Percentiles rank a stretch among this genome's conserved stretches.
These are phyloP conservation scores for Felis chaus DNA, from an alignment of 2,113 vertebrate species.

Conservation along the genomic window DNA sequence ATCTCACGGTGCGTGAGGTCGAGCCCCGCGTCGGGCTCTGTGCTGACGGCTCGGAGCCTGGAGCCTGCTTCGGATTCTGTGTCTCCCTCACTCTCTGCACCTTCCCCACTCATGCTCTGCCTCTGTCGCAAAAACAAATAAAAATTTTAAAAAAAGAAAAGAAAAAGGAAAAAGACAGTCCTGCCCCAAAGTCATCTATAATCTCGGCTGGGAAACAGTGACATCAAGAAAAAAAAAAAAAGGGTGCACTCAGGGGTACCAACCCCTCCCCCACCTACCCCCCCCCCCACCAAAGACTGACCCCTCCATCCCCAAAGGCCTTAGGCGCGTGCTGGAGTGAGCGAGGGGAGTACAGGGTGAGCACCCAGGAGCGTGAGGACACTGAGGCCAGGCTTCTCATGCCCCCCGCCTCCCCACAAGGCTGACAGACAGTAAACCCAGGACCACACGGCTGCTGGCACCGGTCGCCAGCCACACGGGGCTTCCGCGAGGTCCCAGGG, in stretches of 20 bases:
- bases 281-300: neutral
- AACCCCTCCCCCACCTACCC: neutral
- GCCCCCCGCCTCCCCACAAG: no score
- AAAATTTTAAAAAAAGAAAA: no score
- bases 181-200: neutral
- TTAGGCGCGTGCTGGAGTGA: neutral
- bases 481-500: neutral
- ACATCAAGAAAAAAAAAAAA: no score
- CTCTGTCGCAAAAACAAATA: no score
- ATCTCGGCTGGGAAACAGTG: neutral
- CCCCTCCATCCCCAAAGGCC: neutral
- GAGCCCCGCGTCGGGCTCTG: no score
- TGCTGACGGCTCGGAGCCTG: no score
- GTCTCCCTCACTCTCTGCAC: no score
- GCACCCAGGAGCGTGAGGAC: neutral
- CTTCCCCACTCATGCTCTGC: no score
- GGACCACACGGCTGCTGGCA: no score
- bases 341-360: neutral
- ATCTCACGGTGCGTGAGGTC: no score
- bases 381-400: accelerated
- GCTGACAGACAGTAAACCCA: neutral
- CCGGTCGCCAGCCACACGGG: accelerated
- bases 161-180: neutral
- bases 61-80: no score
- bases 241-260: accelerated